Evolutionary conservation across 1,140 invertebrate genomes (phyloP).

Genomic region (Drosophila yakuba): DNA sequence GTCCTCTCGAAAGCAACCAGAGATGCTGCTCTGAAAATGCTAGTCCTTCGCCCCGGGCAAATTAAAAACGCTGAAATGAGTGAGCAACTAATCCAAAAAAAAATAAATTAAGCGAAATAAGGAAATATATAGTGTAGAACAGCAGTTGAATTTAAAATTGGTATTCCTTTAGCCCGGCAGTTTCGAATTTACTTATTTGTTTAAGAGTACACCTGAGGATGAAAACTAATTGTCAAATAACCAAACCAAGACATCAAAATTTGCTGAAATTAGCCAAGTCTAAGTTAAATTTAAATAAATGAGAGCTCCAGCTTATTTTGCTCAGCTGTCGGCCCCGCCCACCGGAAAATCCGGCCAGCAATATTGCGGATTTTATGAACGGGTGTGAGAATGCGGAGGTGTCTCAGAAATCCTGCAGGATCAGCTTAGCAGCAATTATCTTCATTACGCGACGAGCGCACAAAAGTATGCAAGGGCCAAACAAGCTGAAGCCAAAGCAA

Average conservation of each 20-base stretch:
- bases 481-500: conserved; percentile 32
- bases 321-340: neutral
- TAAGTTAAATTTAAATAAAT: conserved; percentile 8
- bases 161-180: neutral
- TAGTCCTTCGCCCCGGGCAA: conserved; percentile 26
- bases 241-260: neutral
- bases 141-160: conserved; percentile 6
- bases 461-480: conserved; percentile 72
- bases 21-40: neutral
- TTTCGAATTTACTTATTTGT: neutral
- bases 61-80: conserved; percentile 55
- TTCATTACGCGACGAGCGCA: conserved; percentile 72
- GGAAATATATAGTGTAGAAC: conserved; percentile 8
- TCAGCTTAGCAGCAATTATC: conserved; percentile 82
- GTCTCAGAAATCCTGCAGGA: conserved; percentile 70
- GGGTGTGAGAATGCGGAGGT: conserved; percentile 17
- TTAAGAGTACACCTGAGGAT: neutral
- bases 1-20: conserved; percentile 22
- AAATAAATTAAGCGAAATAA: conserved; percentile 17
- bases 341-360: conserved; percentile 3
- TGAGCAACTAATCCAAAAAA: conserved; percentile 30
- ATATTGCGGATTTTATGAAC: conserved; percentile 28
- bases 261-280: conserved; percentile 3
- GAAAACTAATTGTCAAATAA: neutral
- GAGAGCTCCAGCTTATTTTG: neutral